Conservation (phyloP, 2,888 invertebrate species). For the Cosmorhoe ocellata region DNA sequence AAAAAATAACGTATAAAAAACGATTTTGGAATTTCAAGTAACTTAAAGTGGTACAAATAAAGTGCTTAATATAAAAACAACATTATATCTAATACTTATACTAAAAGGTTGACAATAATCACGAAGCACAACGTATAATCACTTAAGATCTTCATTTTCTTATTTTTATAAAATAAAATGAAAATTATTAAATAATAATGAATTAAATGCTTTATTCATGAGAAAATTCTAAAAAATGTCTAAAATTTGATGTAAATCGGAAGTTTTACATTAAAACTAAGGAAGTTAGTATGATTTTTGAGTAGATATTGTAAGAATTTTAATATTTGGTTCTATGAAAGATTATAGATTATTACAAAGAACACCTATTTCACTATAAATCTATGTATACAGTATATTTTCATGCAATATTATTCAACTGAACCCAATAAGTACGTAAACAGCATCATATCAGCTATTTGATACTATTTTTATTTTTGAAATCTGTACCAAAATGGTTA, state of each 20-base stretch:
- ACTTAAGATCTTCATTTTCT: conserved; percentile 21
- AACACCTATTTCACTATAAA: conserved; percentile 7
- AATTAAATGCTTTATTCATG: conserved; percentile 26
- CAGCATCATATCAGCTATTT: too few species aligned
- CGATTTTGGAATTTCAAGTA: conserved; percentile 16
- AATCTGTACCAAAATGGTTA: too few species aligned
- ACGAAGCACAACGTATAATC: conserved; percentile 34
- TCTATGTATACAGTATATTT: conserved; percentile 14
- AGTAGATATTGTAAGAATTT: not conserved
- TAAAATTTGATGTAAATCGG: conserved; percentile 3
- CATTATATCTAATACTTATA: conserved; percentile 29
- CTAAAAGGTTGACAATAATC: conserved; percentile 25
- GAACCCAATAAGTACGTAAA: too few species aligned
- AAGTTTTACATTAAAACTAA: conserved; percentile 5
- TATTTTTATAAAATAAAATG: conserved; percentile 18
- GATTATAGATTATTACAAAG: not conserved
- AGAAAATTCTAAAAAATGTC: conserved; percentile 5
- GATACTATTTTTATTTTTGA: too few species aligned
- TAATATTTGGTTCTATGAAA: not conserved
- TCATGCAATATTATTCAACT: conserved; percentile 7
- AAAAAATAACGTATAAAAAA: not conserved
- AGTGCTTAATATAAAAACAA: conserved; percentile 35
- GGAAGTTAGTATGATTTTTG: conserved; percentile 1
- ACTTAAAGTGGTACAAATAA: conserved; percentile 9
- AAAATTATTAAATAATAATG: conserved; percentile 16